Conservation (phyloP, 2,888 invertebrate species). For the Nowickia ferox region DNA sequence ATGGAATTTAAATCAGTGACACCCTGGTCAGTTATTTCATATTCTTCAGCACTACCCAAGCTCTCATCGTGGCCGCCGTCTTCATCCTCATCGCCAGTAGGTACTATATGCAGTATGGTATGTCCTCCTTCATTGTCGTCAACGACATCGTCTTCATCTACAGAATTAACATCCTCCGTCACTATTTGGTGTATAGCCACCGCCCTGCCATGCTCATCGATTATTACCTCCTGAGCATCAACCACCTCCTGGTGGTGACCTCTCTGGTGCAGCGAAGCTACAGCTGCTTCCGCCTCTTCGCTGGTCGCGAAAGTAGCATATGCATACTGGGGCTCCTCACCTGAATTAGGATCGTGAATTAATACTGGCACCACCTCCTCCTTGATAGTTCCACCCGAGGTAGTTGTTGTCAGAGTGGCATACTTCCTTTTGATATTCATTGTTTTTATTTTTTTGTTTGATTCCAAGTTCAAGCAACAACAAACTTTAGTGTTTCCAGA, state of each 20-base stretch:
- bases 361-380: slow-evolving; percentile 80
- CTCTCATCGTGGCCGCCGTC: slow-evolving; percentile 59
- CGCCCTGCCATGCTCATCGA: slow-evolving; percentile 80
- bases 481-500: slow-evolving; percentile 67
- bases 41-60: slow-evolving; percentile 63
- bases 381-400: slow-evolving; percentile 73
- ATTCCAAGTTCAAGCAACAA: slow-evolving; percentile 58
- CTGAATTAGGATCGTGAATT: slow-evolving; percentile 77
- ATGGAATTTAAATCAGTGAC: slow-evolving; percentile 74
- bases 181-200: slow-evolving; percentile 79
- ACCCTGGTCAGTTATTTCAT: slow-evolving; percentile 74
- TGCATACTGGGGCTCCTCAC: slow-evolving; percentile 78
- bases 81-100: slow-evolving; percentile 70
- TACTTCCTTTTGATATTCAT: slow-evolving; percentile 81
- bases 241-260: slow-evolving; percentile 73
- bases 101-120: slow-evolving; percentile 78
- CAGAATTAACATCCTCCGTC: slow-evolving; percentile 75
- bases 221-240: slow-evolving; percentile 79
- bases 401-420: slow-evolving; percentile 71
- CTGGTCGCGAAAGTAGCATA: slow-evolving; percentile 79
- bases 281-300: slow-evolving; percentile 80
- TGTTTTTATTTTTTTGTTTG: slow-evolving; percentile 57
- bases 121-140: slow-evolving; percentile 79
- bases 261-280: slow-evolving; percentile 77
- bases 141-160: slow-evolving; percentile 78